Conservation (phyloP, 2,888 invertebrate species). For the Tortrix viridana region DNA sequence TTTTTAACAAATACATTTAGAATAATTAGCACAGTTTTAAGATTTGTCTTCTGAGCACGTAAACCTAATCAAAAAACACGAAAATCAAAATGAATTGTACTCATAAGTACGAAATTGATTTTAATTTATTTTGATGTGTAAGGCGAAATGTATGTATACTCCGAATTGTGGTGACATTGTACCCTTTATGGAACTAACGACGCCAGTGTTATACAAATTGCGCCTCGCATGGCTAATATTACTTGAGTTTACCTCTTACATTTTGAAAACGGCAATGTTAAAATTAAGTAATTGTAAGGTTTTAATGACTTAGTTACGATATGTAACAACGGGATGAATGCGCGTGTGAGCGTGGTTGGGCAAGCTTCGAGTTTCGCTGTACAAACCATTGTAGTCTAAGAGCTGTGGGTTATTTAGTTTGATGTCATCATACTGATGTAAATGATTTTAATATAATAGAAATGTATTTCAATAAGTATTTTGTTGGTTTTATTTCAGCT, state of each 20-base stretch:
- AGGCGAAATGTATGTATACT: no score
- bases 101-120: not conserved
- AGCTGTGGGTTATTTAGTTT: conserved; percentile 49
- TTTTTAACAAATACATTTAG: not conserved
- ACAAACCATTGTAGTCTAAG: conserved; percentile 57
- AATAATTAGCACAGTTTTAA: not conserved
- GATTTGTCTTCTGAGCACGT: not conserved
- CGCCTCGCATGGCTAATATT: not conserved
- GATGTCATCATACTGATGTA: conserved; percentile 48
- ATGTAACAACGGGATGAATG: conserved; percentile 41
- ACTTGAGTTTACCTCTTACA: not conserved
- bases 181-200: not conserved
- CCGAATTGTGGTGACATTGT: no score
- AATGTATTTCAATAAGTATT: conserved; percentile 28
- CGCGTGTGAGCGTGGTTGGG: conserved; percentile 42
- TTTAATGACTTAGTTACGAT: conserved; percentile 50
- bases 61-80: conserved; percentile 1
- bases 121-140: no score
- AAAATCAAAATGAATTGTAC: conserved; percentile 7
- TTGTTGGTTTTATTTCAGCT: conserved; percentile 18
- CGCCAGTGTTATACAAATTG: not conserved
- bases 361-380: conserved; percentile 52
- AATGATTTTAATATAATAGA: conserved; percentile 40
- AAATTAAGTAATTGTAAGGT: conserved; percentile 44
- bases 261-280: conserved; percentile 40